phyloP scores from a whole-genome alignment of 37 sponge, comb jelly and placozoan genomes.

The Amphimedon queenslandica region DNA sequence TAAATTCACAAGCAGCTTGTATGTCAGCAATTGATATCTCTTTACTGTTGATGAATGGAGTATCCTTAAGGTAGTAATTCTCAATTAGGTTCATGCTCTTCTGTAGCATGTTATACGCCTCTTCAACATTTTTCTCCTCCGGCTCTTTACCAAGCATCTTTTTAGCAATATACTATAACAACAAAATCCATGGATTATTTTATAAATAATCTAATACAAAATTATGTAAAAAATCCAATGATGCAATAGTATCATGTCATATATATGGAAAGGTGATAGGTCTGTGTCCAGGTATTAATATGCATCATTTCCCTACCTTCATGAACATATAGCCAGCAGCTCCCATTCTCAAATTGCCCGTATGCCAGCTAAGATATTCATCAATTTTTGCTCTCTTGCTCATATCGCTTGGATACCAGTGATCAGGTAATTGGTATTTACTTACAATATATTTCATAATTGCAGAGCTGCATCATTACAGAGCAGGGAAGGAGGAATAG shows the following conservation, averaged over 20 bases:
- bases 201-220: neutral
- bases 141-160: slow-evolving; percentile 30
- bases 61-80: slow-evolving; percentile 50
- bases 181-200: neutral
- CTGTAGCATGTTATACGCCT: slow-evolving; percentile 7
- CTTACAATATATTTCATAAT: slow-evolving; percentile 59
- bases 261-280: too few relatives aligned
- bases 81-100: slow-evolving; percentile 45
- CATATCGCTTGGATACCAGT: slow-evolving; percentile 69
- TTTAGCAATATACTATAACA: slow-evolving; percentile 19
- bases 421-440: slow-evolving; percentile 59
- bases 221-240: neutral
- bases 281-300: too few relatives aligned
- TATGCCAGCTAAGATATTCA: slow-evolving; percentile 75
- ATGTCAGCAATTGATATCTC: slow-evolving; percentile 80
- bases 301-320: too few relatives aligned
- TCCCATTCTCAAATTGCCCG: slow-evolving; percentile 35
- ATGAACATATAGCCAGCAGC: slow-evolving; percentile 36
- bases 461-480: slow-evolving; percentile 29
- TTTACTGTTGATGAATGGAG: slow-evolving; percentile 61
- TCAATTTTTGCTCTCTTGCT: slow-evolving; percentile 48
- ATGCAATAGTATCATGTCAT: too few relatives aligned
- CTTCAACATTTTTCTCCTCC: slow-evolving; percentile 12
- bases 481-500: neutral
- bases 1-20: slow-evolving; percentile 73